A percentile compares a stretch with the other conserved stretches of the same genome.
Evolutionary conservation across 2,113 vertebrate genomes (phyloP).

Genomic region (Stegostoma tigrinum): DNA sequence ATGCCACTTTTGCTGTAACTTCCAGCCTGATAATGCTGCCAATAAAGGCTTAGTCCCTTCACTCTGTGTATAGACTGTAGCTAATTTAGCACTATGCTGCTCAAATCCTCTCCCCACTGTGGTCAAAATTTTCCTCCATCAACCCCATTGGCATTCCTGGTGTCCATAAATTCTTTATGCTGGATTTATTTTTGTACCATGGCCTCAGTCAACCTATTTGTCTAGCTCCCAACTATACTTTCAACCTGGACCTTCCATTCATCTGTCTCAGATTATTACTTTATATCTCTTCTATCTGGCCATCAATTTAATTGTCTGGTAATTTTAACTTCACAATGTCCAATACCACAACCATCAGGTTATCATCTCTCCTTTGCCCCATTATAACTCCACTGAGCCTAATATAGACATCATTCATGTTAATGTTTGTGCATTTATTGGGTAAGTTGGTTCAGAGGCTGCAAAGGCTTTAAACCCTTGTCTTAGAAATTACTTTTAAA

Average conservation of each 20-base stretch:
- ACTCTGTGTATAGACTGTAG: not conserved
- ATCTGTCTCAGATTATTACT: not conserved
- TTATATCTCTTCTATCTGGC: not conserved
- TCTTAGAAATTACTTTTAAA: not conserved
- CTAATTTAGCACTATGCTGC: not conserved
- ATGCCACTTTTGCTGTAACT: not conserved
- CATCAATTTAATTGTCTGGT: not conserved
- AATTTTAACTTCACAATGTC: not conserved
- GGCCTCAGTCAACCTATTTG: not conserved
- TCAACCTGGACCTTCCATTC: not conserved
- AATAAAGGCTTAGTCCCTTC: not conserved
- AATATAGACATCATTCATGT: not conserved
- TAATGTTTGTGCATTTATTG: not conserved
- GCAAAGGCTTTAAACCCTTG: not conserved
- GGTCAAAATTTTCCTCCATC: not conserved
- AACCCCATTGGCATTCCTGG: not conserved
- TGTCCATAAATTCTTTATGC: not conserved
- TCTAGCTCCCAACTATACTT: not conserved
- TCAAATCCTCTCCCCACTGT: not conserved
- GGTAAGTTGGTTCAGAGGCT: not conserved
- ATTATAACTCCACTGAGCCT: not conserved
- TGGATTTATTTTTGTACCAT: not conserved
- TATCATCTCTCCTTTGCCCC: not conserved
- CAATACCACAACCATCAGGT: no score
- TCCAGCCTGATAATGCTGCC: not conserved